Percentiles rank a stretch among this genome's conserved stretches.
These are phyloP conservation scores for Fundulus diaphanus DNA, from an alignment of 2,797 vertebrate genomes.

Conservation along the genomic window DNA sequence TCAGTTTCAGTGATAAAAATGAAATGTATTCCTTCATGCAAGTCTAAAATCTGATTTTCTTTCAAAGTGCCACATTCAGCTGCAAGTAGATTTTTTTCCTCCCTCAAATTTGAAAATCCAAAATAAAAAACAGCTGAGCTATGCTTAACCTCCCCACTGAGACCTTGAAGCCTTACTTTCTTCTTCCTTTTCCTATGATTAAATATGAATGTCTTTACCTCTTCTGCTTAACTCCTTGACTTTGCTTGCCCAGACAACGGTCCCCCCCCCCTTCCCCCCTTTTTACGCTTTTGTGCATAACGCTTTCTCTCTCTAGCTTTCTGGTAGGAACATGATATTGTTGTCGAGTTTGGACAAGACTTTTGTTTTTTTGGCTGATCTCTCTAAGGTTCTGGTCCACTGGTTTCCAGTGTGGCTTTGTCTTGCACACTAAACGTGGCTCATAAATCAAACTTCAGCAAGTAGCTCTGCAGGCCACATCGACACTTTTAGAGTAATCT, in stretches of 20 bases:
- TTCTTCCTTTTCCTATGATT: neutral
- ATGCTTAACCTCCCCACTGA: neutral
- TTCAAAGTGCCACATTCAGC: constrained; percentile 10
- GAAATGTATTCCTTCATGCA: constrained; percentile 21
- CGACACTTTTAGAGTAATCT: constrained; percentile 10
- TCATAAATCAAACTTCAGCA: constrained; percentile 68
- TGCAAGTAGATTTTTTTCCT: neutral
- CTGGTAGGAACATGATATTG: constrained; percentile 27
- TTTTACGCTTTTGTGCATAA: neutral
- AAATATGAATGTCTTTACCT: constrained; percentile 8
- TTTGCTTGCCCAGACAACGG: neutral
- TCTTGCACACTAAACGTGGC: constrained; percentile 43
- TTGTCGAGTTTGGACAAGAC: constrained; percentile 38
- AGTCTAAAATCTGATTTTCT: constrained; percentile 11
- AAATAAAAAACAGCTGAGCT: constrained; percentile 59
- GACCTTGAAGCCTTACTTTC: too few species aligned
- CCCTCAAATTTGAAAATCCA: neutral
- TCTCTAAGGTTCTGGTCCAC: constrained; percentile 48
- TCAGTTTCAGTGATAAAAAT: constrained; percentile 15
- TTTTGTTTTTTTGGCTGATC: constrained; percentile 57
- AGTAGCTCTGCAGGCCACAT: constrained; percentile 43
- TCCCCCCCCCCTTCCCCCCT: neutral
- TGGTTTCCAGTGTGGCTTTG: constrained; percentile 43
- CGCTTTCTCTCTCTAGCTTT: neutral
- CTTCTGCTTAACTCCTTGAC: neutral